Conservation (phyloP, 1,140 invertebrate genomes). For the Pseudomyrmex gracilis region DNA sequence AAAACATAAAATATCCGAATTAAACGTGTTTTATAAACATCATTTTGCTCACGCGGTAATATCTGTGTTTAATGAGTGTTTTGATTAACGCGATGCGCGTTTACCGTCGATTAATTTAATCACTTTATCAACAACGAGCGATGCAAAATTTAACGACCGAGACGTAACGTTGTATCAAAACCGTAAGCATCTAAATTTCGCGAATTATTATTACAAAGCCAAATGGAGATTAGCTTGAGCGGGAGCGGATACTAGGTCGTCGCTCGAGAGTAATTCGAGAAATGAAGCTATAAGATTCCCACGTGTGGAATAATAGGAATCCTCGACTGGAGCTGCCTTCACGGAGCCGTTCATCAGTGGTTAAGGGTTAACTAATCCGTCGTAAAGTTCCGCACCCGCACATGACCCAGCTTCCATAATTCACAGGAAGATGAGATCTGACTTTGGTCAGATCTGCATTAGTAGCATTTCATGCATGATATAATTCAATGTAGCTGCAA, state of each 20-base stretch:
- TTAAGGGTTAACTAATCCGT: conserved; percentile 63
- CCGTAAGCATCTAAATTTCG: conserved; percentile 13
- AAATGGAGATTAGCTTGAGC: conserved; percentile 44
- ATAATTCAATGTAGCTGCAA: conserved; percentile 58
- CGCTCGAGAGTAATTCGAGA: conserved; percentile 56
- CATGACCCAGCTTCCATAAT: conserved; percentile 63
- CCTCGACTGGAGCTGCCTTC: conserved; percentile 22
- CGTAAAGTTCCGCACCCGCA: conserved; percentile 53
- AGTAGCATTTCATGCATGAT: conserved; percentile 61
- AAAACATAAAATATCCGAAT: conserved; percentile 11
- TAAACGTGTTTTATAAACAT: conserved; percentile 29
- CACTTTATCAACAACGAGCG: not conserved
- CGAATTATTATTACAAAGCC: conserved; percentile 48
- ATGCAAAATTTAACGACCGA: not conserved
- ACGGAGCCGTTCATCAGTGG: conserved; percentile 39
- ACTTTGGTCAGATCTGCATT: conserved; percentile 64
- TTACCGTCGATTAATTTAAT: not conserved
- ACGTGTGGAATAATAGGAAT: conserved; percentile 58
- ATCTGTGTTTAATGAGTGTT: too few relatives aligned
- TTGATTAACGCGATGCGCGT: not conserved
- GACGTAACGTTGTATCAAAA: not conserved
- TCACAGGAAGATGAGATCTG: conserved; percentile 57
- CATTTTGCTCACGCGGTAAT: not conserved
- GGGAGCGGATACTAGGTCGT: conserved; percentile 24
- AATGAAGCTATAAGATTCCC: conserved; percentile 61